A percentile compares a stretch with the other conserved stretches of the same genome.
Conservation (phyloP, 1,140 invertebrate species). For the Lanistes nyassanus region DNA sequence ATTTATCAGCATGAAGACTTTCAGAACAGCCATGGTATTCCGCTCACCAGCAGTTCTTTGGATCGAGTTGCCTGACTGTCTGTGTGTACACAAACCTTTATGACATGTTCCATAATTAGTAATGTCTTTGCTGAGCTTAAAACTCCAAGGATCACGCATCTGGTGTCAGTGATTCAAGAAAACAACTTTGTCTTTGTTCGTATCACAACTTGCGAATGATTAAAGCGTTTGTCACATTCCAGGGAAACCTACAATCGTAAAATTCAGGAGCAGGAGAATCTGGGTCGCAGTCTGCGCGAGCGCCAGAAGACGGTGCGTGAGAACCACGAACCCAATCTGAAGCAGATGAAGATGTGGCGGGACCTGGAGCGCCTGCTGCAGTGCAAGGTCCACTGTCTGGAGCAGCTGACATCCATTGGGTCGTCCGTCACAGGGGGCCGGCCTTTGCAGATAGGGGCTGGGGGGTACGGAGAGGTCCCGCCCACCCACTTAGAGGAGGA, state of each 20-base stretch:
- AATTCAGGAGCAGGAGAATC: slow-evolving; percentile 72
- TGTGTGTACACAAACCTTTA: no score
- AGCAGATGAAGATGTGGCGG: slow-evolving; percentile 77
- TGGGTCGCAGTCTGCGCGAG: slow-evolving; percentile 71
- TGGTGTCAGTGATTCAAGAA: no score
- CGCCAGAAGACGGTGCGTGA: slow-evolving; percentile 74
- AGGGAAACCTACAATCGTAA: slow-evolving; percentile 70
- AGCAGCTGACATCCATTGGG: slow-evolving; percentile 38
- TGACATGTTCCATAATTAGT: no score
- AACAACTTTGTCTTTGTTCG: no score
- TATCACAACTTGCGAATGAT: no score
- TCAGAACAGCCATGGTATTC: no score
- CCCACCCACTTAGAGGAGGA: slow-evolving; percentile 55
- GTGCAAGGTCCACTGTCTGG: slow-evolving; percentile 62
- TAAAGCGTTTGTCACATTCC: no score
- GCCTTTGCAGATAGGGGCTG: not conserved
- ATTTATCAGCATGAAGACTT: no score
- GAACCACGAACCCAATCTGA: slow-evolving; percentile 69
- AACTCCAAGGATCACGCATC: no score
- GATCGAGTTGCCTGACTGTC: no score
- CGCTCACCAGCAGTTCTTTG: no score
- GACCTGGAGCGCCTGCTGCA: slow-evolving; percentile 70
- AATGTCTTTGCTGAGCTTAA: no score
- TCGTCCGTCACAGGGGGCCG: slow-evolving; percentile 16
- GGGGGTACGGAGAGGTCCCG: slow-evolving; percentile 43